phyloP scores from a whole-genome alignment of 2,113 vertebrate genomes.

The Sminthopsis crassicaudata region DNA sequence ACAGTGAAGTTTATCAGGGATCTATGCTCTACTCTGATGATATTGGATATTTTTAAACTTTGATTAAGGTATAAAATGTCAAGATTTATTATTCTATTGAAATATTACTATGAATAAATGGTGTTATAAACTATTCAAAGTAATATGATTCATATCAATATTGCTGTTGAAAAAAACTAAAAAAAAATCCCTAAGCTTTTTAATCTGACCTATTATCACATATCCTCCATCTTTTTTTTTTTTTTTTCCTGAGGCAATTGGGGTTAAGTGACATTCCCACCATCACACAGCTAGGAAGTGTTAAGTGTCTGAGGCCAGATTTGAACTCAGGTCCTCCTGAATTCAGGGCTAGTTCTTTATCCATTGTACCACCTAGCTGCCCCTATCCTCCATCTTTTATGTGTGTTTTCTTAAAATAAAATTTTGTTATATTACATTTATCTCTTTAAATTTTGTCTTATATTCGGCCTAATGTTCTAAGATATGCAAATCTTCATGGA shows the following conservation, averaged over 20 bases:
- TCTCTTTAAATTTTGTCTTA: not conserved
- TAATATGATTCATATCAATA: not conserved
- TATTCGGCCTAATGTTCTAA: not conserved
- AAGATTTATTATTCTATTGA: not conserved
- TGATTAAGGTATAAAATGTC: not conserved
- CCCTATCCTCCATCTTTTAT: not conserved
- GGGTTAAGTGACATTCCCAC: too few species aligned
- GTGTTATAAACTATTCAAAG: not conserved
- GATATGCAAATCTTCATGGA: not conserved
- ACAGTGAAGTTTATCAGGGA: not conserved
- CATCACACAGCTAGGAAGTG: too few species aligned
- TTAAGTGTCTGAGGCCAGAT: too few species aligned
- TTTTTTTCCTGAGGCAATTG: too few species aligned
- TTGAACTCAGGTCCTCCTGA: too few species aligned
- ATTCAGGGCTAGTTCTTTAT: too few species aligned
- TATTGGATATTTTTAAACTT: not conserved
- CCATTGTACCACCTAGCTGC: too few species aligned
- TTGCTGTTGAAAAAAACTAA: not conserved
- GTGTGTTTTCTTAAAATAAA: not conserved
- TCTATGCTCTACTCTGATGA: not conserved
- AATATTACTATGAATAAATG: not conserved
- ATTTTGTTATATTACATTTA: not conserved
- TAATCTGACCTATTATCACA: not conserved
- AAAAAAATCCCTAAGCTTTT: not conserved
- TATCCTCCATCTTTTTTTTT: not conserved